Base-by-base conservation (phyloP, 1,140 invertebrate genomes). In the Drosophila cardini region DNA sequence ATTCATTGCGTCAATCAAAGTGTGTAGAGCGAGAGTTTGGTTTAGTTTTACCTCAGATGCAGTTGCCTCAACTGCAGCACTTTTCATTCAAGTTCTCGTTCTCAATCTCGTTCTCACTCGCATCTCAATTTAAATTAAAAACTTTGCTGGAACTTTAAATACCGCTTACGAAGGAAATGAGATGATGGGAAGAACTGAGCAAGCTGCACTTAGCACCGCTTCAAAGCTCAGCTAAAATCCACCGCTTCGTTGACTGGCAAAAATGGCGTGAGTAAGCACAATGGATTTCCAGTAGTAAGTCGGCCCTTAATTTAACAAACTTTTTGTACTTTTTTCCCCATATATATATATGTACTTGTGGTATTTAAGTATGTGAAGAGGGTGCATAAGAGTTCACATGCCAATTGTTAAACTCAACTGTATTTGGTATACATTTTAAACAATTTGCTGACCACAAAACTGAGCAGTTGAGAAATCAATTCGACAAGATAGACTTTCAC, bases 61-160 rank as follows among this genome's bases (percentile, higher is more conserved):
- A 78, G 68, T 48, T 55, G 45, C 36, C 36, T 38, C 76, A 78
- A 36, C 26, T 43, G 40, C 5, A 58, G 55, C 38, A 16, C 15
- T 45, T 32, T 15, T 40, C 38, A 26, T 26, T 26, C 21, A 26
- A 4, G 15, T 5, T 40, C 38, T 40, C 38, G 13, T 40, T 13
- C 38, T 36, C 11, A 43, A 0, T 10, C 40, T 43, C 13, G 5
- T 43, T 52, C 18, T 38, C 53, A 45, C 13, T 55, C 40, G 18
- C 36, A 53, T 74, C 84, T 86, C 82, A 80, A 85, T 81, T 85
- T 86, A 81, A 85, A 81, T 86, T 78, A 81, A 86, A 78, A 85
- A 85, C 65, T 84, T 84, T 84, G 48, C 52, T 36, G 21, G 30
- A 80, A 84, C 81, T 84, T 84, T 84, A 84, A 85, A 53, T 72